Percentiles rank a stretch among this genome's conserved stretches.
phyloP scores from a whole-genome alignment of 2,113 vertebrate genomes.

The Vimba vimba region DNA sequence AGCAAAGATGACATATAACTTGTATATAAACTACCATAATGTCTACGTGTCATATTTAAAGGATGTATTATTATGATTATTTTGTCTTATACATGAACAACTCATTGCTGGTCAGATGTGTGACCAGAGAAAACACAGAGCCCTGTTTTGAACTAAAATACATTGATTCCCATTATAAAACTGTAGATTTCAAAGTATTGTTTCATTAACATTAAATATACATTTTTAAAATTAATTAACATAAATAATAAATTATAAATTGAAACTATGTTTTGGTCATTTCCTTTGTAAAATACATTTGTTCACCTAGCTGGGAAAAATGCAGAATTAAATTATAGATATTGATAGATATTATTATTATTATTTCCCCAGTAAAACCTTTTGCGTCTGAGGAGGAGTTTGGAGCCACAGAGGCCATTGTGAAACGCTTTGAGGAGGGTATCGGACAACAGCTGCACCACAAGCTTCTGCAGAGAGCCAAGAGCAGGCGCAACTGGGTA shows the following conservation, averaged over 20 bases:
- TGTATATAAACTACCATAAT: not conserved
- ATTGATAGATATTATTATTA: not conserved
- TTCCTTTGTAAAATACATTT: not conserved
- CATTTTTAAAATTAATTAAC: no score
- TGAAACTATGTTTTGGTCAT: no score
- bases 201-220: not conserved
- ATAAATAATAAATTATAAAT: no score
- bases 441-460: conserved; percentile 86
- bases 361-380: conserved; percentile 81
- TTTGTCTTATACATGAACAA: not conserved
- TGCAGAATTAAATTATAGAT: not conserved
- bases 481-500: conserved; percentile 91
- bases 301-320: not conserved
- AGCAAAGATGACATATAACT: no score
- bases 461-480: conserved; percentile 88
- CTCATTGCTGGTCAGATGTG: not conserved
- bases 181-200: not conserved
- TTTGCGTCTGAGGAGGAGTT: conserved; percentile 88
- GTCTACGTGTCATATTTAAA: not conserved
- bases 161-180: not conserved
- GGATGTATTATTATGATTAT: not conserved
- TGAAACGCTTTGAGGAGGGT: conserved; percentile 85
- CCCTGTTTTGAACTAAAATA: not conserved
- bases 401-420: conserved; percentile 79
- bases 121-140: not conserved